Percentiles rank a stretch among this genome's conserved stretches.
phyloP scores from a whole-genome alignment of 2,888 invertebrate species.

The Ornithoptera alexandrae region DNA sequence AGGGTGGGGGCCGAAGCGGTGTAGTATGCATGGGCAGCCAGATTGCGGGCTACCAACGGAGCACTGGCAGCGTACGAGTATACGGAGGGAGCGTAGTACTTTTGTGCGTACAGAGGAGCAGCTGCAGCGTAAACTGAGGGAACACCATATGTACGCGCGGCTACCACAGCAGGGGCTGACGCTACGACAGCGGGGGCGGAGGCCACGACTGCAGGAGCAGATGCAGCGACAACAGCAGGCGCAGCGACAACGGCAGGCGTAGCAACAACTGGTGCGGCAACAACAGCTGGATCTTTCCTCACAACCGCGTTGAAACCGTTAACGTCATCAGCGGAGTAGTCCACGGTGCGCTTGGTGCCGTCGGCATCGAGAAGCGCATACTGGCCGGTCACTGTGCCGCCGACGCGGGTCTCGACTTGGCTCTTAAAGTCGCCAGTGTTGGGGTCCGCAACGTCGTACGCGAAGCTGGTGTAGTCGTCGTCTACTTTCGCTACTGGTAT shows the following conservation, averaged over 20 bases:
- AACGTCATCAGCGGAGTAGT: constrained; percentile 78
- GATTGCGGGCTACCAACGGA: constrained; percentile 36
- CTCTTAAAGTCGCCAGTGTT: constrained; percentile 80
- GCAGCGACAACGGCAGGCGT: constrained; percentile 48
- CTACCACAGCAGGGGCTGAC: constrained; percentile 34
- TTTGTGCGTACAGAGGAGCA: constrained; percentile 22
- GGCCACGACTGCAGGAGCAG: constrained; percentile 35
- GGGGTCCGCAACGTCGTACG: constrained; percentile 79
- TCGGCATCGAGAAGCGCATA: constrained; percentile 79
- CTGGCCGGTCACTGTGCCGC: constrained; percentile 76
- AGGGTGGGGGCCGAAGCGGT: constrained; percentile 33
- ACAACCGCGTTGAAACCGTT: constrained; percentile 81
- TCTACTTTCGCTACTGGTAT: constrained; percentile 75
- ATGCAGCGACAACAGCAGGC: constrained; percentile 42
- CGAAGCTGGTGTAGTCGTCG: constrained; percentile 74
- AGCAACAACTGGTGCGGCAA: constrained; percentile 54
- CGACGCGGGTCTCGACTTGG: constrained; percentile 77
- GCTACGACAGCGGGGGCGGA: constrained; percentile 35
- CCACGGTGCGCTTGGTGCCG: constrained; percentile 78
- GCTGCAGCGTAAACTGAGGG: constrained; percentile 32
- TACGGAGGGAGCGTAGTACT: constrained; percentile 30
- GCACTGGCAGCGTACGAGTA: constrained; percentile 38
- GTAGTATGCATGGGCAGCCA: constrained; percentile 35
- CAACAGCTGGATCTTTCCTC: constrained; percentile 71
- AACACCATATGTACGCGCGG: constrained; percentile 39